Base-by-base conservation (phyloP, 1,140 invertebrate genomes). In the Oscheius sp. region DNA sequence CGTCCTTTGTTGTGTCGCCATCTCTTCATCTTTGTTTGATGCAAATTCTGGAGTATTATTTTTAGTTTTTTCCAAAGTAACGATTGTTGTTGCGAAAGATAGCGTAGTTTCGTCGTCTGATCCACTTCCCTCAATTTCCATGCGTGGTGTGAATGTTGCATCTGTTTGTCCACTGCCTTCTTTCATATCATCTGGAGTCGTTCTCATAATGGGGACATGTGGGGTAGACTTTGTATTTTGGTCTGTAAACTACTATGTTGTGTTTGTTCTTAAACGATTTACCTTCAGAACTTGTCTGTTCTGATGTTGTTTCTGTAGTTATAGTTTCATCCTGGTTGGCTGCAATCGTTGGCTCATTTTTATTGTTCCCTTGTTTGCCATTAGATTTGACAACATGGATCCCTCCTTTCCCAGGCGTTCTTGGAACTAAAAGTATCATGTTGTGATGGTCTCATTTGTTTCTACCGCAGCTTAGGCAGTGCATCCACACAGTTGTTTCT, bases 391-490 rank as follows among this genome's bases (percentile, higher is more conserved):
- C 28, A 23, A 55, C 28, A 20, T 55, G 15, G 23, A 55, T 13
- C 4, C 49, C 49, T 15, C 28, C 49, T 23, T 55, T 55, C 28
- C 49, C 49, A 23, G 49, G 49, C 7, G 23, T 55, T 55, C 62
- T 32, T 18, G 63, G 69, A 36, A 70, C 74, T 75, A 55, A 42
- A 75, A 72, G 20, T 26, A 42, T 69, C 7, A 45, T n/a, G 29
- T 4, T 32, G 2, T 10, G 23, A 36, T 18, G 20, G 29, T 15
- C 29, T n/a, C n/a, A n/a, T n/a, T n/a, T n/a, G 32, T 26, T 32
- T 58, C 45, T 45, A 75, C 74, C 49, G 35, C 74, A 75, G 18
- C 63, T 76, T 15, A 75, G 23, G 52, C 74, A 75, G 31, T 75
- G 68, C 49, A 75, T 75, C 68, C 62, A 72, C 1, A 75, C 45